These are phyloP conservation scores for Orchesella cincta DNA, from an alignment of 1,140 invertebrate species.

Conservation along the genomic window DNA sequence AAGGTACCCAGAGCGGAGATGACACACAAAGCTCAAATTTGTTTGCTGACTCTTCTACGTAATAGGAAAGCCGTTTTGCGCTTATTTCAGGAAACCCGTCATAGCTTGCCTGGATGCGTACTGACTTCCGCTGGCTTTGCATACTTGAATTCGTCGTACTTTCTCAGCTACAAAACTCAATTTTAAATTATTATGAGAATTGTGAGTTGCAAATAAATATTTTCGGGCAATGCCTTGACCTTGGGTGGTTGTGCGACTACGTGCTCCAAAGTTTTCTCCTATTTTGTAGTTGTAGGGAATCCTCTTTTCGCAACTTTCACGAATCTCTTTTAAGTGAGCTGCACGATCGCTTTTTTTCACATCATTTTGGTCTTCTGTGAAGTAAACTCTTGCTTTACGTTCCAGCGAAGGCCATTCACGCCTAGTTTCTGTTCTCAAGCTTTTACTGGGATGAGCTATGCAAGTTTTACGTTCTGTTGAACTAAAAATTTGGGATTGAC, in stretches of 20 bases:
- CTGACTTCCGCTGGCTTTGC: no score
- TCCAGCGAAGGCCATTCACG: constrained; percentile 4
- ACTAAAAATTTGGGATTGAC: no score
- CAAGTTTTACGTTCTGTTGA: no score
- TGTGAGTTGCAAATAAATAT: background rate
- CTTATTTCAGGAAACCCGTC: no score
- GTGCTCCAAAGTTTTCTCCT: background rate
- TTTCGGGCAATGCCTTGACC: constrained; percentile 13
- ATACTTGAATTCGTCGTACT: background rate
- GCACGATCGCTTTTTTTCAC: background rate
- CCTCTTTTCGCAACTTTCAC: background rate
- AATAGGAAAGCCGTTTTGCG: no score
- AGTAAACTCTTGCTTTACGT: background rate
- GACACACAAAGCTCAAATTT: no score
- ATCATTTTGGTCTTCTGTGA: background rate
- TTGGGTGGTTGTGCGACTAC: background rate
- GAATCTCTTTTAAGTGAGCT: background rate
- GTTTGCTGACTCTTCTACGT: no score
- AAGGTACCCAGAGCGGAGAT: no score
- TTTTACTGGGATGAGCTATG: background rate
- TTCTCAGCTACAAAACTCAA: background rate
- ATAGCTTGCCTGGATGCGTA: no score
- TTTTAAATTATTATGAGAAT: background rate
- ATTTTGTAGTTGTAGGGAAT: background rate
- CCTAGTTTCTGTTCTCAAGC: background rate